Evolutionary conservation across 2,113 vertebrate species (phyloP), one percentile per base, ranked within the genome.

Genomic region (Anser cygnoides): DNA sequence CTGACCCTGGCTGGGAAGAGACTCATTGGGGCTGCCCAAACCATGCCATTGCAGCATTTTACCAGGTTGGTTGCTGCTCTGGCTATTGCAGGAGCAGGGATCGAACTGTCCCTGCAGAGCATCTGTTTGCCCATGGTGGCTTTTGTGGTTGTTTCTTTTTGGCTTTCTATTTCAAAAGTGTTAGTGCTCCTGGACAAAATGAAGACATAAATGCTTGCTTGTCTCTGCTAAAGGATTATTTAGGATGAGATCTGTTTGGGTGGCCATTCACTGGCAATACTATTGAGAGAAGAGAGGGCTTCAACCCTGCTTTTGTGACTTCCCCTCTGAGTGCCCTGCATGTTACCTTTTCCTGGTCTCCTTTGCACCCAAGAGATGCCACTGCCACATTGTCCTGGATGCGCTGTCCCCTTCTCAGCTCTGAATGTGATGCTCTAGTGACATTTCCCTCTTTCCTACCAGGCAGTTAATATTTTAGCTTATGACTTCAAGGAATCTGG

Each of bases 101-200:
- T 86, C 0, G 8, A 83, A 62, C 54, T 77, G 66, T 10, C 39
- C 20, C 43, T 67, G 33, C 66, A 11, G 35, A 31, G 23, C 23
- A 58, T 62, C 44, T 70, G 12, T 62, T 76, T 59, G 23, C 35
- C 28, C 1, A 0, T 0, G 2, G 44, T 39, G 65, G 13, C n/a
- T 93, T 90, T 80, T 84, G 50, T 84, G 58, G 35, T 76, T n/a
- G 2, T 35, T 77, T 49, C 6, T 52, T 63, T 63, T 57, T 66
- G 15, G 12, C 41, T 81, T 93, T 71, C 10, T 54, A 9, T 26
- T 78, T 92, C 20, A 57, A 15, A 86, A 71, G 11, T 31, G 19
- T 26, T 29, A n/a, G 4, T 52, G 28, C 3, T 52, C 6, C 52
- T 84, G n/a, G 74, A 21, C 16, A 39, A 83, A 77, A 83, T 33